These are phyloP conservation scores for Hesperia comma DNA, from an alignment of 2,888 invertebrate genomes.

Conservation along the genomic window DNA sequence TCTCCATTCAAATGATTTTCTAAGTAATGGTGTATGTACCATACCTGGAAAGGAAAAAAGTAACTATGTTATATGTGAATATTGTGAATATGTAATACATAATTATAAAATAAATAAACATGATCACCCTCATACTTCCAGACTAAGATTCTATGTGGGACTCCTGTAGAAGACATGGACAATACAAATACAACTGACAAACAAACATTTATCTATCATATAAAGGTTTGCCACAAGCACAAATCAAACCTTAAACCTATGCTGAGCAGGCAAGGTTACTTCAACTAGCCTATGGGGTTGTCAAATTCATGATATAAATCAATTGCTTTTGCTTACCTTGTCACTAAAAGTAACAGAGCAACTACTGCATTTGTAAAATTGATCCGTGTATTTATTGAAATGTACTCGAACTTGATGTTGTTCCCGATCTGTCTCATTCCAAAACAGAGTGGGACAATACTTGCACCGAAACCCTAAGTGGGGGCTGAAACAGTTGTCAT, in stretches of 20 bases:
- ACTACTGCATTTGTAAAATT: conserved; percentile 70
- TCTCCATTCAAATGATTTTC: conserved; percentile 55
- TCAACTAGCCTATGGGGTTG: too few relatives aligned
- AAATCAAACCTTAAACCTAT: too few relatives aligned
- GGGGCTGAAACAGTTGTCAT: conserved; percentile 76
- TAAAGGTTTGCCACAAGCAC: too few relatives aligned
- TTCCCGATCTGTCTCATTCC: conserved; percentile 79
- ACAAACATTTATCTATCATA: too few relatives aligned
- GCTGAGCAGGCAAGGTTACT: too few relatives aligned
- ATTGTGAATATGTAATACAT: too few relatives aligned
- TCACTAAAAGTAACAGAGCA: conserved; percentile 73
- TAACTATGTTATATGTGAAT: background rate
- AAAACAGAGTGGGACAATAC: conserved; percentile 76
- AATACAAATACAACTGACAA: too few relatives aligned
- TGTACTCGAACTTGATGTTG: conserved; percentile 71
- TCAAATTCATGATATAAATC: background rate
- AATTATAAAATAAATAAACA: too few relatives aligned
- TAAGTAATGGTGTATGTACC: conserved; percentile 70
- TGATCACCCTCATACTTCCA: too few relatives aligned
- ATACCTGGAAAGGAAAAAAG: conserved; percentile 58
- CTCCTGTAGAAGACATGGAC: too few relatives aligned
- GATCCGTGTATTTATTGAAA: conserved; percentile 59
- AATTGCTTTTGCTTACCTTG: conserved; percentile 61
- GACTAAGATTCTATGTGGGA: too few relatives aligned
- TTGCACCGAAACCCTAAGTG: conserved; percentile 80